Base-by-base conservation (phyloP, 2,888 invertebrate genomes). In the Urechis unicinctus region DNA sequence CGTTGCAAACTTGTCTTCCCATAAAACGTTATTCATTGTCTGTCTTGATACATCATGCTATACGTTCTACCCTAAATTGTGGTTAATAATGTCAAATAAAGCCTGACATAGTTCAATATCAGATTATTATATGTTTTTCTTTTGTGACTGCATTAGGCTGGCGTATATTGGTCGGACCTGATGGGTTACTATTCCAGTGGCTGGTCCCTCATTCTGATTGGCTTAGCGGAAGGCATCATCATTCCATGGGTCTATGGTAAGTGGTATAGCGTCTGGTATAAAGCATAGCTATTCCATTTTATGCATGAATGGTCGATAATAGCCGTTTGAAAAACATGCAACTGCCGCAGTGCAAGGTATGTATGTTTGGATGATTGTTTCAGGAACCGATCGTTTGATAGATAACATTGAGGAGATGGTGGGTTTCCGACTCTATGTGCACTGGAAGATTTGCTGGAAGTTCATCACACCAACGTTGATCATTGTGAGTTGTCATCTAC, bases 391-490 rank as follows among this genome's bases (percentile, higher is more conserved):
- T 17, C 50, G 48, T 5, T 46, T 64, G 46, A 49, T 56, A 13
- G 54, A 51, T 17, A 50, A 64, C 48, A 50, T 63, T 2, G 54
- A 58, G 48, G 46, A 50, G 36, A 64, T 64, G 64, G 50, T 64
- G 3, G 63, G 64, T 2, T 53, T 59, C 31, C 50, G 49, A 29
- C 53, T 63, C 1, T 42, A 48, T 26, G 5, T 76, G 28, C 82
- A 85, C 73, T 90, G 89, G 89, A 80, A 84, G 5, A 71, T 85
- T 17, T 82, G 86, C 58, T 90, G 89, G 89, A 83, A 83, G 69
- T 84, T 85, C 64, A 74, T 85, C n/a, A 82, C 86, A 0, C 89
- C 89, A 0, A 52, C 82, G 0, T 82, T 88, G 54, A 78, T 90
- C 44, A 68, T 83, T 68, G 89, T 89, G 80, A 63, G 71, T 67